These are phyloP conservation scores for Takifugu bimaculatus DNA, from an alignment of 2,113 vertebrate genomes.

Conservation along the genomic window DNA sequence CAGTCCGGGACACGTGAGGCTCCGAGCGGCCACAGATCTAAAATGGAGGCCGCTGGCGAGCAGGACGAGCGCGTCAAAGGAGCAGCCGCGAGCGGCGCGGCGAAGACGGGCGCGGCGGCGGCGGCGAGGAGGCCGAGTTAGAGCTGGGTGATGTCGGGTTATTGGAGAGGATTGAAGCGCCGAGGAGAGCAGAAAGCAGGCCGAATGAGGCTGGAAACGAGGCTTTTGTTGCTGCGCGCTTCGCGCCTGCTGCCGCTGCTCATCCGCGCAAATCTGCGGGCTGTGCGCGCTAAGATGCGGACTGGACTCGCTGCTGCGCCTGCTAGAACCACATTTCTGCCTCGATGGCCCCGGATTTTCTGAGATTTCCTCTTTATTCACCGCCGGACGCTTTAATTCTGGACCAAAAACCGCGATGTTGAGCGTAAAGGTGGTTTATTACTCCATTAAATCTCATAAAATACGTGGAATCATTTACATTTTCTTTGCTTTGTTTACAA, in stretches of 20 bases:
- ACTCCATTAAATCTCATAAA: neutral
- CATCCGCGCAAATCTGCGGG: slow-evolving; percentile 60
- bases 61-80: slow-evolving; percentile 30
- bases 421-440: neutral
- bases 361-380: neutral
- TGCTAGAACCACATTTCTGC: neutral
- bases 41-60: slow-evolving; percentile 71
- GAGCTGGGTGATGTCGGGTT: no score
- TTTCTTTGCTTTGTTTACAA: neutral
- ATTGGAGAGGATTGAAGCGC: neutral
- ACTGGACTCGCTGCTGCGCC: slow-evolving; percentile 51
- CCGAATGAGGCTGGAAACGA: neutral
- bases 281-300: slow-evolving; percentile 61
- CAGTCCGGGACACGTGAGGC: slow-evolving; percentile 81
- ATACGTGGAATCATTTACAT: neutral
- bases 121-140: no score
- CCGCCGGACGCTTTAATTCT: neutral
- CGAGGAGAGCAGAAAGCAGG: neutral
- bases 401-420: no score
- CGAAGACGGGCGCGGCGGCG: neutral
- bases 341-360: rapidly evolving
- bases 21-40: slow-evolving; percentile 64
- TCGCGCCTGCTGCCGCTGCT: slow-evolving; percentile 41
- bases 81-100: neutral
- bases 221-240: slow-evolving; percentile 23